A percentile compares a stretch with the other conserved stretches of the same genome.
Conservation (phyloP, 1,140 invertebrate genomes). For the Dendroctonus valens region DNA sequence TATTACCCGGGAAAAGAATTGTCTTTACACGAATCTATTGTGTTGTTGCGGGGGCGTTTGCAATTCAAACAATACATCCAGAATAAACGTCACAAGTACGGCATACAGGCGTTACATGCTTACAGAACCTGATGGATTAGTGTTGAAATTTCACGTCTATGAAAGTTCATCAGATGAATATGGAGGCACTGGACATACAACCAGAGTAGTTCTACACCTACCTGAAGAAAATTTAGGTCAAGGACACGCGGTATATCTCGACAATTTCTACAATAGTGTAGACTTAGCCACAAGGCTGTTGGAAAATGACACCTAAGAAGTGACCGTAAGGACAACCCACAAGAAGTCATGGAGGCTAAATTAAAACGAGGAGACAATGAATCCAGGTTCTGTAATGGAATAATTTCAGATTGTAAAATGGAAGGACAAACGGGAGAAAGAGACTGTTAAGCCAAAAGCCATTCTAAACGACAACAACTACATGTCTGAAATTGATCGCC, state of each 20-base stretch:
- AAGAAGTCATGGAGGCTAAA: slow-evolving; percentile 34
- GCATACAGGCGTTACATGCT: slow-evolving; percentile 32
- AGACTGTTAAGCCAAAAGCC: background rate
- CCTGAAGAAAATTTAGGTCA: slow-evolving; percentile 41
- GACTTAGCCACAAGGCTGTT: slow-evolving; percentile 36
- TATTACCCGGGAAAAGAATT: slow-evolving; percentile 34
- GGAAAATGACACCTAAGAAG: slow-evolving; percentile 35
- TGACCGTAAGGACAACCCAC: slow-evolving; percentile 41
- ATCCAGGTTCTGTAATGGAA: slow-evolving; percentile 35
- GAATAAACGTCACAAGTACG: slow-evolving; percentile 31
- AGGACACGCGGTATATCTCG: slow-evolving; percentile 47
- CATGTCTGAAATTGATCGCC: too few relatives aligned
- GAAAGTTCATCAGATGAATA: slow-evolving; percentile 27
- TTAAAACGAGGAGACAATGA: slow-evolving; percentile 45
- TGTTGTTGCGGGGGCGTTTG: slow-evolving; percentile 28
- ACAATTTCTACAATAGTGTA: slow-evolving; percentile 45
- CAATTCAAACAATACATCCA: slow-evolving; percentile 29
- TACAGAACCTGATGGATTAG: slow-evolving; percentile 18
- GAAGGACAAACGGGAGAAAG: slow-evolving; percentile 39
- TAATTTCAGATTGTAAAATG: slow-evolving; percentile 42
- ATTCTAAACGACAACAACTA: slow-evolving; percentile 6
- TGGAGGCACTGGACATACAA: slow-evolving; percentile 34
- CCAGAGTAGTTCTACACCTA: slow-evolving; percentile 43
- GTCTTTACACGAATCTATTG: slow-evolving; percentile 38
- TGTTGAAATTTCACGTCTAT: slow-evolving; percentile 24